These are phyloP conservation scores for Oreotrochilus melanogaster DNA, from an alignment of 2,113 vertebrate species.

Conservation along the genomic window DNA sequence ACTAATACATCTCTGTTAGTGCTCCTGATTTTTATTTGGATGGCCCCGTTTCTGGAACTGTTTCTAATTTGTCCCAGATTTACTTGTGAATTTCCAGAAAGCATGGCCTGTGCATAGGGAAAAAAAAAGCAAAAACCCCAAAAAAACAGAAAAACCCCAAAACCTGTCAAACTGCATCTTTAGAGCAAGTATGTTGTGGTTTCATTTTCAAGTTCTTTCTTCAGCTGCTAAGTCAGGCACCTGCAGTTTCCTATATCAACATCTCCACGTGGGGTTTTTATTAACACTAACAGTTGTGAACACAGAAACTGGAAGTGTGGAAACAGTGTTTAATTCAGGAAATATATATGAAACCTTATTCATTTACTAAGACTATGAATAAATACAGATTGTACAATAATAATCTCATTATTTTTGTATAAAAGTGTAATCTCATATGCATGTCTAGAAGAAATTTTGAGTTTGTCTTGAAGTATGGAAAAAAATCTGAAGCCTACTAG, in stretches of 20 bases:
- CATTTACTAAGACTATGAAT: not conserved
- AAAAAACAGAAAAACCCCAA: no score
- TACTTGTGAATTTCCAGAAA: not conserved
- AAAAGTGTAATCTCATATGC: not conserved
- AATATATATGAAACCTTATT: not conserved
- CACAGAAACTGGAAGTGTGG: not conserved
- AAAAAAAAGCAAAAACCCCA: not conserved
- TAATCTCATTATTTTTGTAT: not conserved
- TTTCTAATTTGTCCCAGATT: not conserved
- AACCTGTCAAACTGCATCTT: not conserved
- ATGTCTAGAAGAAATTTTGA: not conserved
- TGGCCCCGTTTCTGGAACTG: not conserved
- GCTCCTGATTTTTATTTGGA: not conserved
- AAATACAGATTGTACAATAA: not conserved
- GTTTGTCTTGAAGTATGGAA: not conserved
- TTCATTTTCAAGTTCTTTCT: not conserved
- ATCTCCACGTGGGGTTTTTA: not conserved
- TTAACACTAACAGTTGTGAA: not conserved
- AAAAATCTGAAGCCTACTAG: not conserved
- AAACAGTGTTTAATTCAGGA: not conserved
- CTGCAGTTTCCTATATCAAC: not conserved
- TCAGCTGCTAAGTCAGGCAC: not conserved
- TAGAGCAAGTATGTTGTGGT: not conserved
- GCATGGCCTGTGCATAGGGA: not conserved
- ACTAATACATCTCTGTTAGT: not conserved